Base-by-base conservation (phyloP, 2,113 vertebrate species). In the Sinocyclocheilus anophthalmus region DNA sequence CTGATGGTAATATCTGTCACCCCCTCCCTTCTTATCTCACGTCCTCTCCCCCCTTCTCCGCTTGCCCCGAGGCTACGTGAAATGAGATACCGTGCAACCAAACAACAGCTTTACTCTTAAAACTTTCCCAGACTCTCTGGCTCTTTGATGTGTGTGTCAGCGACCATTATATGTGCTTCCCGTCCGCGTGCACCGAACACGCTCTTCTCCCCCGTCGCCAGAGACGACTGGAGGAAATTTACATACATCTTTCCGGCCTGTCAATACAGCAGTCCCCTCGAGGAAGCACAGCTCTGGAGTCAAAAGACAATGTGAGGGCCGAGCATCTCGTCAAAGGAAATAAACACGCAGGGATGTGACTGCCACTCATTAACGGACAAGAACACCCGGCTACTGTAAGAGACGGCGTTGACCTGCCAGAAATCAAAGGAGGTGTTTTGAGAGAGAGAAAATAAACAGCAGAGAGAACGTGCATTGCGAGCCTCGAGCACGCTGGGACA, bases 81-180 rank as follows among this genome's bases (percentile, higher is more conserved):
- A 95, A 95, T 89, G 91, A 94, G 93, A 95, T 92, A 94, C 94
- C 59, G 24, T 9, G 78, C 89, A 89, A 87, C 89, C 93, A 94
- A 94, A 95, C 94, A 94, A 94, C 94, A 94, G 95, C 93, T 94
- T 94, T 93, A 91, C 93, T 94, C 93, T 93, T 93, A 93, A 94
- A 95, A 95, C 94, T 95, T 95, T 95, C 93, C 94, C 95, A 94
- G 94, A 94, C 94, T 93, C 91, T 91, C 91, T 88, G 76, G 83
- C 42, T 88, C 95, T 95, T 95, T 95, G 94, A 95, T 95, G 92
- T 90, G 85, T 88, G 91, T 93, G 93, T 94, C 93, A 92, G 89
- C 93, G 91, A 92, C 90, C 91, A 92, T 94, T 93, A 92, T 84
- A 88, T 55, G 20, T 24, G 13, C 55, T 82, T 70, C 45, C 59